phyloP scores from a whole-genome alignment of 2,797 vertebrate genomes.

The Labeo calbasu region DNA sequence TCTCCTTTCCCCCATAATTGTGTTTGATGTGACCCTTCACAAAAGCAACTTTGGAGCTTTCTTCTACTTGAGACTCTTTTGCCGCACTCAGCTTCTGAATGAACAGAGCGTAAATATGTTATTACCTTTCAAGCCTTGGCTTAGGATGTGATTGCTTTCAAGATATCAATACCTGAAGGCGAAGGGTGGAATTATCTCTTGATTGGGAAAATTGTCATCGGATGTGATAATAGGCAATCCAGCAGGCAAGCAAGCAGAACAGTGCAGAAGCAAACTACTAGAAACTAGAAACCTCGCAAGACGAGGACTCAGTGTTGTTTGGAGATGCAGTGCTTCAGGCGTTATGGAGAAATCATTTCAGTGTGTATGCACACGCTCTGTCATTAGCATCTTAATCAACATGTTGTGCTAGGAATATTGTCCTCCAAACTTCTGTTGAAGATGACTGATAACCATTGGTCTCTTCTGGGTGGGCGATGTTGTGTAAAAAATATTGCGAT shows the following conservation, averaged over 20 bases:
- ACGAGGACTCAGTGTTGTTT: neutral
- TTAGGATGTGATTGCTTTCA: neutral
- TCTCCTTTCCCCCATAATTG: neutral
- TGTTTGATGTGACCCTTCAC: constrained; percentile 2
- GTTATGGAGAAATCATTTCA: neutral
- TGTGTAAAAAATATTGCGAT: neutral
- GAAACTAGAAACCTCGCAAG: neutral
- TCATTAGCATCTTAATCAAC: constrained; percentile 48
- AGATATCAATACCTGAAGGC: constrained; percentile 29
- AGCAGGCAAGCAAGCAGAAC: constrained; percentile 1
- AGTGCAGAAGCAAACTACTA: neutral
- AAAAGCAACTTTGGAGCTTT: neutral
- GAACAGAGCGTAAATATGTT: neutral
- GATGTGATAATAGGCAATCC: constrained; percentile 16
- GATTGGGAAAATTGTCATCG: constrained; percentile 15
- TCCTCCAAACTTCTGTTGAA: neutral
- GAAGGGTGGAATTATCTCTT: constrained; percentile 9
- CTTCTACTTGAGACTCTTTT: neutral
- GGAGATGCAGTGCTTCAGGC: constrained; percentile 1
- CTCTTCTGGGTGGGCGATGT: constrained; percentile 1
- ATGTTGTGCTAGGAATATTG: constrained; percentile 15
- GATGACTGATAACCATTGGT: constrained; percentile 14
- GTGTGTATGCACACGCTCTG: neutral
- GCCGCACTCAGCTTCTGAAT: neutral
- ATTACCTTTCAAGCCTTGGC: neutral